phyloP scores from a whole-genome alignment of 2,797 vertebrate species.

The Pipistrellus kuhlii region DNA sequence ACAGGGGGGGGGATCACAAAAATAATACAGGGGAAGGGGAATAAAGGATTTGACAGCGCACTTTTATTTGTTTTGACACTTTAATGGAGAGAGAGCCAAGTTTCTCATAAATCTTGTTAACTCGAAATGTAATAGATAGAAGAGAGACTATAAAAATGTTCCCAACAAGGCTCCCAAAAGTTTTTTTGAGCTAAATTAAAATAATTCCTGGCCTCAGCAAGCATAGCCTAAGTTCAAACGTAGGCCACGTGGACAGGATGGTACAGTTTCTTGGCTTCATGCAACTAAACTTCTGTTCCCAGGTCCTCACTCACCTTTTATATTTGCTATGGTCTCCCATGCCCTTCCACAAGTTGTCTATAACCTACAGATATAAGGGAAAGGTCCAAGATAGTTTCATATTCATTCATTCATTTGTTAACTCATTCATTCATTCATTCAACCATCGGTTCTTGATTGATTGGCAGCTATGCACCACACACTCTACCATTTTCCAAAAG shows the following conservation, averaged over 20 bases:
- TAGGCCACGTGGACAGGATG: not conserved
- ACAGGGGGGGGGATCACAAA: not conserved
- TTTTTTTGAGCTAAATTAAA: constrained; percentile 11
- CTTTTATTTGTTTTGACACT: constrained; percentile 60
- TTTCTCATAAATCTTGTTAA: constrained; percentile 54
- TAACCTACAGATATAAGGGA: not conserved
- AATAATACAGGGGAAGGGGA: not conserved
- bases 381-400: not conserved
- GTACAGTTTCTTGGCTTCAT: not conserved
- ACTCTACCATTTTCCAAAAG: not conserved
- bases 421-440: not conserved
- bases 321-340: not conserved
- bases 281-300: no score
- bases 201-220: not conserved
- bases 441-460: not conserved
- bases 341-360: not conserved
- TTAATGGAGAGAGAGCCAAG: constrained; percentile 39
- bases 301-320: not conserved
- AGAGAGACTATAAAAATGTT: constrained; percentile 42
- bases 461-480: not conserved
- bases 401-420: not conserved
- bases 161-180: not conserved
- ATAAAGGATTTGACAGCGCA: not conserved
- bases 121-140: constrained; percentile 2
- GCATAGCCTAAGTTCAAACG: not conserved